Evolutionary conservation across 2,797 vertebrate genomes (phyloP), one percentile per base, ranked within the genome.

Genomic region (Pangasius krempfi): DNA sequence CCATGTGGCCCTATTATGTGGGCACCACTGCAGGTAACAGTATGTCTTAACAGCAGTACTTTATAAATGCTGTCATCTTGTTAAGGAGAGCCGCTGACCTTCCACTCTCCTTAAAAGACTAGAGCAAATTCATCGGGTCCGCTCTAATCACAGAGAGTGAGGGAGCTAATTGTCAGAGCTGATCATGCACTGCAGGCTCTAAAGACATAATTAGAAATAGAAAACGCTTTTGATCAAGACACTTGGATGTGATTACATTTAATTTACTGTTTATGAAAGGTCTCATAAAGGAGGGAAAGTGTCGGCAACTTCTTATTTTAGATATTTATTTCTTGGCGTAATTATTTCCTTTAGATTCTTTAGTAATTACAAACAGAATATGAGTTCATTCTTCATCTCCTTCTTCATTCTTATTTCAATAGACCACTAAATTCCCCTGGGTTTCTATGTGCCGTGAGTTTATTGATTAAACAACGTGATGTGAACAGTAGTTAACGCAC

Each of bases 31-130:
- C 94, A 97, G 96, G 96, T 96, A 96, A 97, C 96, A 93, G 95
- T 93, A 93, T 96, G 95, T 94, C 86, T 96, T 96, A 91, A 93
- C 95, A 68, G 85, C 90, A 93, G 94, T 91, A 93, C 95, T 96
- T 97, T 97, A 97, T 97, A 98, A 97, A 97, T 97, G 96, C 96
- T 96, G 95, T 96, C 94, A 92, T 96, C 96, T 97, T 96, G 95
- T 97, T 97, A 97, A 94, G 94, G 94, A 97, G 96, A 95, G 96
- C 93, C 93, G 92, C 96, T 96, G 96, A 97, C 96, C 96, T 97
- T 95, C 95, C 94, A 94, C 95, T 96, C 93, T 95, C 94, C 93
- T 91, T 95, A 96, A 97, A 97, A 93, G 92, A 97, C 95, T 91
- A 94, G 91, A 86, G 76, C 92, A 94, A 91, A 94, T 95, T 95